These are phyloP conservation scores for Eilema depressum DNA, from an alignment of 2,888 invertebrate species.

Conservation along the genomic window DNA sequence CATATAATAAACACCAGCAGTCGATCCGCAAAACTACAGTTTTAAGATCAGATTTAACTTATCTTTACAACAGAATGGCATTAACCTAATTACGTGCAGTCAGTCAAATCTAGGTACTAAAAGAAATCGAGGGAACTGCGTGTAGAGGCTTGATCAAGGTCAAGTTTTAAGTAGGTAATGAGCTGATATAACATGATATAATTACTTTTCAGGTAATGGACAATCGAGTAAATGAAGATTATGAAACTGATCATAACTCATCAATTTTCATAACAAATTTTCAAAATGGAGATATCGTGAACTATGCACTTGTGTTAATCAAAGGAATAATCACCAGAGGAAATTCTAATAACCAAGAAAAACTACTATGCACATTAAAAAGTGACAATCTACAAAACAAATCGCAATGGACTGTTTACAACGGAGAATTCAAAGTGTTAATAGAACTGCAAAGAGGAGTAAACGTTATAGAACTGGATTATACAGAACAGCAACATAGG, in stretches of 20 bases:
- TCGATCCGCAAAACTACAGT: constrained; percentile 36
- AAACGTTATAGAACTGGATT: constrained; percentile 88
- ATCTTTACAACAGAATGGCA: constrained; percentile 41
- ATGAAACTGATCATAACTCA: constrained; percentile 78
- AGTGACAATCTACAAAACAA: constrained; percentile 73
- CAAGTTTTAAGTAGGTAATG: constrained; percentile 45
- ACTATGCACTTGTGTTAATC: constrained; percentile 88
- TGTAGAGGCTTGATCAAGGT: constrained; percentile 59
- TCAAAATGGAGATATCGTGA: constrained; percentile 87
- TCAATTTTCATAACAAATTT: constrained; percentile 87
- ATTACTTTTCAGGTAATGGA: constrained; percentile 84
- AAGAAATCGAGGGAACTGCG: constrained; percentile 61
- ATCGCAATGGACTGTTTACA: constrained; percentile 88
- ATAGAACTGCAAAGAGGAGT: constrained; percentile 88
- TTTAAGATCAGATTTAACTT: constrained; percentile 23
- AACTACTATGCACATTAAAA: constrained; percentile 76
- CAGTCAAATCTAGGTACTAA: constrained; percentile 52
- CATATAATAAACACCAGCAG: constrained; percentile 46
- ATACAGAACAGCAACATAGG: constrained; percentile 77
- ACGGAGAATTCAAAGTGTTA: constrained; percentile 90
- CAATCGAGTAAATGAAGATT: constrained; percentile 78
- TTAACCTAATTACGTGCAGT: constrained; percentile 66
- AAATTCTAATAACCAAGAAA: constrained; percentile 75
- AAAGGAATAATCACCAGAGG: constrained; percentile 87
- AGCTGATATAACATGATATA: constrained; percentile 50